phyloP scores from a whole-genome alignment of 1,140 invertebrate genomes.

The Aporrectodea caliginosa region DNA sequence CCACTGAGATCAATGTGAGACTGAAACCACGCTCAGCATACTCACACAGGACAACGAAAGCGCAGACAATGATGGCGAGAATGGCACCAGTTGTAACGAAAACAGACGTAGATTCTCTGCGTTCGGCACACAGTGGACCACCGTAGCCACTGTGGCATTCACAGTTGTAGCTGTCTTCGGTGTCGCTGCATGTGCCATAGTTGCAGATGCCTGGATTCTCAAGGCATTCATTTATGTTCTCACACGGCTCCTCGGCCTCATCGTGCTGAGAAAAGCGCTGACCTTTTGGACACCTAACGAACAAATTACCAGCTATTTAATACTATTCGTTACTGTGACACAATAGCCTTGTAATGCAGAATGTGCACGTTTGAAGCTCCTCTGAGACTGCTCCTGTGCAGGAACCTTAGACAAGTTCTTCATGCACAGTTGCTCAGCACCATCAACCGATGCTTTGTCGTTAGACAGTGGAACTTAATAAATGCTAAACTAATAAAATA shows the following conservation, averaged over 20 bases:
- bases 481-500: too few species aligned
- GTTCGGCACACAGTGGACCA: constrained; percentile 81
- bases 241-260: constrained; percentile 26
- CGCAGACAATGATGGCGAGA: constrained; percentile 48
- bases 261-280: constrained; percentile 6
- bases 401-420: too few species aligned
- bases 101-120: constrained; percentile 35
- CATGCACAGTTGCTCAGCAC: too few species aligned
- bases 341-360: too few species aligned
- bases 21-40: too few species aligned
- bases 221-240: constrained; percentile 36
- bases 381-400: too few species aligned
- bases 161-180: constrained; percentile 53
- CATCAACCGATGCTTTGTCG: too few species aligned
- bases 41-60: constrained; percentile 49
- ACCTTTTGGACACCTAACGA: constrained; percentile 45
- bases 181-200: background rate
- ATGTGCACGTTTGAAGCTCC: too few species aligned
- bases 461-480: too few species aligned
- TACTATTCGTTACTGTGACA: too few species aligned
- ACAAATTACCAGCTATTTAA: too few species aligned
- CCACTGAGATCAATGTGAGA: too few species aligned
- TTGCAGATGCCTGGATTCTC: constrained; percentile 15
- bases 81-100: constrained; percentile 48
- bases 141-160: constrained; percentile 83